Base-by-base conservation (phyloP, 2,888 invertebrate genomes). In the Mechanitis messenoides region DNA sequence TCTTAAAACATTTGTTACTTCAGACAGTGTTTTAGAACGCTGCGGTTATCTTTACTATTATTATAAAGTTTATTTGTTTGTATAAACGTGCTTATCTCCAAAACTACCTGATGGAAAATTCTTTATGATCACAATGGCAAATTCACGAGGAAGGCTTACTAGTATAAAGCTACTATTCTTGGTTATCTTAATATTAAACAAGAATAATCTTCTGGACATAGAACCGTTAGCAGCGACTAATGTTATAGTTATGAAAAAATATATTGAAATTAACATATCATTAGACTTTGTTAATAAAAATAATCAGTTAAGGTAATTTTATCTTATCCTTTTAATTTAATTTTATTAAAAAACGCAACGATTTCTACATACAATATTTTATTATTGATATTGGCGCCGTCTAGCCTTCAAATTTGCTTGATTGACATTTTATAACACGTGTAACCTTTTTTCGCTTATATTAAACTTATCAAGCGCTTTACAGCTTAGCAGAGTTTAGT, bases 401-500 rank as follows among this genome's bases (percentile, higher is more conserved):
- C 60, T 61, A 56, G 62, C 61, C 45, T 64, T 42, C 58, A 60
- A 64, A 61, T 58, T 62, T 64, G 64, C 64, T 60, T 56, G 55
- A 60, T 56, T 55, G 45, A 60, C 58, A 60, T 55, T 64, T 66
- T 63, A 63, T 59, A 56, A 58, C 87, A 85, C 86, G 87, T 86
- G 87, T 87, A 85, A 80, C 85, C 86, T 84, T 84, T 81, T 80
- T 77, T 67, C 70, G n/a, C n/a, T n/a, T n/a, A n/a, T n/a, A n/a
- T n/a, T n/a, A n/a, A n/a, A n/a, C n/a, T n/a, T n/a, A n/a, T n/a
- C n/a, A 35, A 56, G 45, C 28, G 45, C 28, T 31, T 33, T 53
- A 42, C 33, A 45, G 54, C 45, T 33, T 31, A 9, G n/a, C 31
- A 31, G 9, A 6, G 50, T 9, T 50, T n/a, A 2, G 28, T 47